A percentile compares a stretch with the other conserved stretches of the same genome.
These are phyloP conservation scores for Ferdinandea cuprea DNA, from an alignment of 2,888 invertebrate genomes.

Conservation along the genomic window DNA sequence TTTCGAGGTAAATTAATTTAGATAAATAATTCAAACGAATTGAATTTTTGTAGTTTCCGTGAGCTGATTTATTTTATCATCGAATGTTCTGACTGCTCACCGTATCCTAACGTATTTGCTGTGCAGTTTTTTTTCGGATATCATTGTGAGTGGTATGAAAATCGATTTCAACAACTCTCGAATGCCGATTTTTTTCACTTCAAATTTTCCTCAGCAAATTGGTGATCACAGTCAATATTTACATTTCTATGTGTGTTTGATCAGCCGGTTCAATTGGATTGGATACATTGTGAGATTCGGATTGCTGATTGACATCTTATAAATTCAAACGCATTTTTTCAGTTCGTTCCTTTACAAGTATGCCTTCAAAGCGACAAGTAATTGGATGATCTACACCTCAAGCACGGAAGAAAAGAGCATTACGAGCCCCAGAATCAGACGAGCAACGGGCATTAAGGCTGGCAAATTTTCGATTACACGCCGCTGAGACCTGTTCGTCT, in stretches of 20 bases:
- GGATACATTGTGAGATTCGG: constrained; percentile 36
- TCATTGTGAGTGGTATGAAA: no score
- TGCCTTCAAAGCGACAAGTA: not conserved
- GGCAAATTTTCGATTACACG: no score
- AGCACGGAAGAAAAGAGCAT: constrained; percentile 58
- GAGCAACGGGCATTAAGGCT: no score
- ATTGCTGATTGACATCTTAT: constrained; percentile 24
- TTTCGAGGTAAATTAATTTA: no score
- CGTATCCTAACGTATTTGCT: not conserved
- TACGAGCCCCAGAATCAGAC: no score
- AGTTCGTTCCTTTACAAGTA: not conserved
- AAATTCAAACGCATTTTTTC: constrained; percentile 40
- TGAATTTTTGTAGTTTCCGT: no score
- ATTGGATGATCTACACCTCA: constrained; percentile 45
- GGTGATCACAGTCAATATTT: constrained; percentile 7
- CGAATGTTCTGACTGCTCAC: not conserved
- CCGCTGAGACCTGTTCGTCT: no score
- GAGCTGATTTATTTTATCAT: no score
- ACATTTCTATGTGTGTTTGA: not conserved
- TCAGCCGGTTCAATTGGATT: constrained; percentile 17
- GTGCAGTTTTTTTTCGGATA: not conserved
- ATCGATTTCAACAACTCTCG: no score
- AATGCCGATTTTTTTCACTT: constrained; percentile 4
- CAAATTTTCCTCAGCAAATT: constrained; percentile 24
- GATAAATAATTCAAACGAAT: no score